Conservation (phyloP, 2,113 vertebrate species). For the Burhinus oedicnemus region DNA sequence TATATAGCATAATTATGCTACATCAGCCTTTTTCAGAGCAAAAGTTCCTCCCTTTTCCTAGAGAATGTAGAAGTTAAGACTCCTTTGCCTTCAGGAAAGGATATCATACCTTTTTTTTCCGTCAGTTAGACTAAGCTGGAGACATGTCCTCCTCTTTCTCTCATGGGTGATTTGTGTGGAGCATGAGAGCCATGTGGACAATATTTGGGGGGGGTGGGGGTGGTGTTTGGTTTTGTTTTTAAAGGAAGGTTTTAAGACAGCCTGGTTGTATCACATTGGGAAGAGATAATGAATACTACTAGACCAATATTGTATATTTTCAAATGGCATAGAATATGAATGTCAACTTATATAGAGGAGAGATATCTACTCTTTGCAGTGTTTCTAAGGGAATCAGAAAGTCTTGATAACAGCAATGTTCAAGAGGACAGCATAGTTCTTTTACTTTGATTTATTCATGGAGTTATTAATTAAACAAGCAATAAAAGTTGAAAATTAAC, state of each 20-base stretch:
- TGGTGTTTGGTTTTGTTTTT: neutral
- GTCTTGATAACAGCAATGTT: neutral
- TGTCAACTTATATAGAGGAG: neutral
- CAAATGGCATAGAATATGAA: neutral
- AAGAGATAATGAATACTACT: neutral
- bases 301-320: neutral
- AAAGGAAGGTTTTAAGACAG: neutral
- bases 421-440: neutral
- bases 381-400: neutral
- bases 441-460: neutral
- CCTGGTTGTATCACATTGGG: neutral
- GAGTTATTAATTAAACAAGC: neutral
- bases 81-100: neutral
- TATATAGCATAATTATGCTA: neutral
- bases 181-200: neutral
- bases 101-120: neutral
- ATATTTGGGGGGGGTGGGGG: fast-evolving
- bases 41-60: neutral
- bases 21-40: neutral
- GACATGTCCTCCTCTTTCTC: neutral
- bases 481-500: neutral
- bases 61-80: neutral
- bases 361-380: neutral
- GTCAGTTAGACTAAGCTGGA: neutral
- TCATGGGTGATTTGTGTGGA: neutral